Conservation (phyloP, 2,797 vertebrate genomes). For the Glyptemys insculpta region DNA sequence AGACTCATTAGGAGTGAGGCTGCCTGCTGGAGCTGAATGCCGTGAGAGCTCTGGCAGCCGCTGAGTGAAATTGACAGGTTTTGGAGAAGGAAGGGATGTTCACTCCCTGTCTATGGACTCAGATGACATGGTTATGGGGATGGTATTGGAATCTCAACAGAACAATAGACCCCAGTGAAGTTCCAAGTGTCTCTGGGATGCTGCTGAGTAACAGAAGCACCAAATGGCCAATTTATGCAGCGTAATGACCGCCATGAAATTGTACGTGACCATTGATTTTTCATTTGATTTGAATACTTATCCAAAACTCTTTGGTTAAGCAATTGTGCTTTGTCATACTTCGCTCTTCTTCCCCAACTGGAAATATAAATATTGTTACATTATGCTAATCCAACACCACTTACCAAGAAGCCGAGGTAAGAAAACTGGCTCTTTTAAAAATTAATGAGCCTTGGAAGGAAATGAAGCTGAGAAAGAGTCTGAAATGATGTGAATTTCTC, state of each 20-base stretch:
- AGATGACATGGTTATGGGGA: neutral
- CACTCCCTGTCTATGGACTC: neutral
- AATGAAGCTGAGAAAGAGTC: conserved; percentile 74
- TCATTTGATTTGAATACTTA: conserved; percentile 48
- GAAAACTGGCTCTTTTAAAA: conserved; percentile 75
- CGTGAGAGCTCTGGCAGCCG: neutral
- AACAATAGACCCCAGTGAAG: conserved; percentile 8
- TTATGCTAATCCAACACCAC: conserved; percentile 70
- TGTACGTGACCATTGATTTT: conserved; percentile 12
- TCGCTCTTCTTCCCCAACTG: conserved; percentile 48
- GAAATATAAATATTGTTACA: conserved; percentile 61
- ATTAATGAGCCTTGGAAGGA: conserved; percentile 76
- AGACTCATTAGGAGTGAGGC: neutral
- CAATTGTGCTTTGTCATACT: conserved; percentile 61
- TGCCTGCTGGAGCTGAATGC: neutral
- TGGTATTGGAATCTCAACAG: conserved; percentile 25
- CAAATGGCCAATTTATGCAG: conserved; percentile 34
- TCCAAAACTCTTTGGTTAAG: conserved; percentile 52
- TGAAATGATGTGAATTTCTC: conserved; percentile 72
- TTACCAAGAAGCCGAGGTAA: conserved; percentile 69
- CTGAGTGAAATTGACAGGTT: neutral
- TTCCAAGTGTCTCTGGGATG: neutral
- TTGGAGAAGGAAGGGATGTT: neutral
- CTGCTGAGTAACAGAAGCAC: conserved; percentile 24
- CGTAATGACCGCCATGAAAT: conserved; percentile 26